Conservation (phyloP, 2,888 invertebrate species). For the Erebia epiphron region DNA sequence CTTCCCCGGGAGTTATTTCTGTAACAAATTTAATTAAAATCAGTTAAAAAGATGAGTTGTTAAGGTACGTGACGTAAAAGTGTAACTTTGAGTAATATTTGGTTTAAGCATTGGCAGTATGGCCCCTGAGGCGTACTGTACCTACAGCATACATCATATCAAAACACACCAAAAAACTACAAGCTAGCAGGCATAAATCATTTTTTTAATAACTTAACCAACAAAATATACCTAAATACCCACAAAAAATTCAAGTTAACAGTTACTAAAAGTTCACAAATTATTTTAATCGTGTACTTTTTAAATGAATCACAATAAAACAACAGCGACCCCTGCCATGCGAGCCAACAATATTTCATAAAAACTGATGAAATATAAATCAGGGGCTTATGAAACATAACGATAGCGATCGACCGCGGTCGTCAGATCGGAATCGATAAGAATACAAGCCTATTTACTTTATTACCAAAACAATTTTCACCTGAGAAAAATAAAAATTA, state of each 20-base stretch:
- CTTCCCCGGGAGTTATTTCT: no score
- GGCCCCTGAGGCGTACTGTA: no score
- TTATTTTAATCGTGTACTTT: constrained; percentile 36
- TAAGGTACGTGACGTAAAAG: no score
- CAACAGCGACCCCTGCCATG: constrained; percentile 49
- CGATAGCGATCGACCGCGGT: constrained; percentile 51
- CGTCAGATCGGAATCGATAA: constrained; percentile 50
- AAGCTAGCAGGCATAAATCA: background rate
- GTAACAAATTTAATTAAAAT: no score
- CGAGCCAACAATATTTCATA: constrained; percentile 47
- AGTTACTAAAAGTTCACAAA: constrained; percentile 21
- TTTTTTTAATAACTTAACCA: background rate
- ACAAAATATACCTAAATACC: background rate
- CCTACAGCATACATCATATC: no score
- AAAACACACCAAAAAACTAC: no score
- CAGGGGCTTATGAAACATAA: constrained; percentile 50
- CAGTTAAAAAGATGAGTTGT: no score
- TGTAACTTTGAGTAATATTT: no score
- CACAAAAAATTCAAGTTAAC: background rate
- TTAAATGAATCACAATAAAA: constrained; percentile 41
- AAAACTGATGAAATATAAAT: constrained; percentile 49
- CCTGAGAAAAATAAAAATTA: background rate
- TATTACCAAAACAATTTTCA: constrained; percentile 27
- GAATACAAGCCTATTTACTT: constrained; percentile 49
- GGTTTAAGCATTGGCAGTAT: no score